Base-by-base conservation (phyloP, 2,888 invertebrate genomes). In the Xestobium rufovillosum region DNA sequence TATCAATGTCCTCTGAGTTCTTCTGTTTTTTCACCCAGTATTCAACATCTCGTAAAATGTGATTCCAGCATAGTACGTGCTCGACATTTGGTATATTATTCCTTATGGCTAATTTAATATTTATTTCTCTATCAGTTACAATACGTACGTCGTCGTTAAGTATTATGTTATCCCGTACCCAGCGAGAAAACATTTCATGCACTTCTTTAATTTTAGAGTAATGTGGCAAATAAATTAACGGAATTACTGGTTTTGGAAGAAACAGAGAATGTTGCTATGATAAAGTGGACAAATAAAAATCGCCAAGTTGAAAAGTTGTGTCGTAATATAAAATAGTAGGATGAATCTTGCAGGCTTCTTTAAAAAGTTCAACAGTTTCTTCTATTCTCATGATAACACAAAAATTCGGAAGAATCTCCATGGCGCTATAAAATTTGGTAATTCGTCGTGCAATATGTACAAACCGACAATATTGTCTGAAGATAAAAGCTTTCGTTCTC, bases 261-360 rank as follows among this genome's bases (percentile, higher is more conserved):
- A 36, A 36, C 10, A 36, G 2, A 13, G 30, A 14, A 35, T 17
- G 23, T 31, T 36, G 14, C 9, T 23, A 36, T 19, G 30, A 31
- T 16, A 36, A 34, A 6, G 25, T 15, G 4, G 36, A 36, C 3
- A 36, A 16, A 31, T 36, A 36, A 14, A 30, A 36, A 23, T 36
- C 36, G 4, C 36, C 36, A 10, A 36, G 32, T 23, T 36, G 31
- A 34, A 36, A 36, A 10, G 36, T 36, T 10, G 36, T 36, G 15
- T 36, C 36, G 26, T 36, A 36, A 13, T 16, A 31, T 8, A 36
- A 12, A 6, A 19, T 19, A 31, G 16, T 17, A 12, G 4, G 3
- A 6, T 4, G 17, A 23, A 14, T 8, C 12, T 11, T 11, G 16
- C 14, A n/a, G n/a, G 25, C 10, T n/a, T 36, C 19, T 6, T 9